Evolutionary conservation across 2,888 invertebrate genomes (phyloP).

Genomic region (Lingula anatina): DNA sequence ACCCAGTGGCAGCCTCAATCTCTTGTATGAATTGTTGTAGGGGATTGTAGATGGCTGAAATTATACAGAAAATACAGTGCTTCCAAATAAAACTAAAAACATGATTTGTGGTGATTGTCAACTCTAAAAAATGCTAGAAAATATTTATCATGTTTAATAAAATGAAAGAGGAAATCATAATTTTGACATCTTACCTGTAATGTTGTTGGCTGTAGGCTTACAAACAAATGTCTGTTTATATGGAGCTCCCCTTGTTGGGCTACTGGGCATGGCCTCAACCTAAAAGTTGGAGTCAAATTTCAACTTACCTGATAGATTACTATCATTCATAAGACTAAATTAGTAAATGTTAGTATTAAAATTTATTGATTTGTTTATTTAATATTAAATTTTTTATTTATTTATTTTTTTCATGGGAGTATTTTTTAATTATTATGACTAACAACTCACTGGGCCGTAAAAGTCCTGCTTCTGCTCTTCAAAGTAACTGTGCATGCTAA

Average conservation of each 20-base stretch:
- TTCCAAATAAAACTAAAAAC: neutral
- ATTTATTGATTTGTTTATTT: too few relatives aligned
- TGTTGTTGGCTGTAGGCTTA: slow-evolving; percentile 56
- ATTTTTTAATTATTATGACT: too few relatives aligned
- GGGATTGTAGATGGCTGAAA: slow-evolving; percentile 75
- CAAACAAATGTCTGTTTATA: slow-evolving; percentile 69
- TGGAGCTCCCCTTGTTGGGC: too few relatives aligned
- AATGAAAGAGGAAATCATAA: neutral
- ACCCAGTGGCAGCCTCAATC: slow-evolving; percentile 66
- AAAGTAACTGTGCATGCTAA: slow-evolving; percentile 57
- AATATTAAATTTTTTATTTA: too few relatives aligned
- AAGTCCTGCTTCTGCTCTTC: slow-evolving; percentile 53
- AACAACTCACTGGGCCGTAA: slow-evolving; percentile 62
- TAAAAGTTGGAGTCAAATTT: too few relatives aligned
- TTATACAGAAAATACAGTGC: slow-evolving; percentile 57
- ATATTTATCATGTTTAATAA: neutral
- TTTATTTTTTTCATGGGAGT: too few relatives aligned
- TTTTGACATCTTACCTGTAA: slow-evolving; percentile 54
- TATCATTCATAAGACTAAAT: too few relatives aligned
- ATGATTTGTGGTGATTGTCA: neutral
- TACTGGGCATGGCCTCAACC: too few relatives aligned
- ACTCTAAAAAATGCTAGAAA: neutral
- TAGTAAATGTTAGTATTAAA: too few relatives aligned
- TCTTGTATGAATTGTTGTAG: slow-evolving; percentile 78
- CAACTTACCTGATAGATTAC: too few relatives aligned